phyloP scores from a whole-genome alignment of 2,888 invertebrate genomes.

The Hirtodrosophila trivittata region DNA sequence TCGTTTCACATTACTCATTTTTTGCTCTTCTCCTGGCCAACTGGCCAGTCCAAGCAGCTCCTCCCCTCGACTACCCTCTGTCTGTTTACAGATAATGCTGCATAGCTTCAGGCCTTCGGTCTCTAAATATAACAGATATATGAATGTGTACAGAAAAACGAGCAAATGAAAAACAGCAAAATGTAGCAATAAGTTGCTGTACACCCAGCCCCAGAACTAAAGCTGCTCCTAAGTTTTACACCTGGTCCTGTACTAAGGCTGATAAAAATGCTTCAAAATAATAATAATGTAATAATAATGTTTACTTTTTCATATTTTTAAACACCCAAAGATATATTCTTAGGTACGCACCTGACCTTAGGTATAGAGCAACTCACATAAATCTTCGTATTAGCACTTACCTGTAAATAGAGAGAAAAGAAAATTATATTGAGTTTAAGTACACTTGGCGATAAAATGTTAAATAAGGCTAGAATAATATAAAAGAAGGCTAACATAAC shows the following conservation, averaged over 20 bases:
- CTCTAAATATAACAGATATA: constrained; percentile 50
- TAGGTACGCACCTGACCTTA: constrained; percentile 24
- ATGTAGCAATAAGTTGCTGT: constrained; percentile 24
- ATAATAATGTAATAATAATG: no score
- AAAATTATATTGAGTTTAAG: not conserved
- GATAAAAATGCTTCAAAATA: no score
- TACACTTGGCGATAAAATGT: constrained; percentile 20
- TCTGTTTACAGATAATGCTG: constrained; percentile 62
- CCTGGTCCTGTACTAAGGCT: no score
- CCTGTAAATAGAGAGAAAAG: constrained; percentile 37
- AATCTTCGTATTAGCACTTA: constrained; percentile 25
- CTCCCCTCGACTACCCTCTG: constrained; percentile 31
- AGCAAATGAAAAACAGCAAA: constrained; percentile 18
- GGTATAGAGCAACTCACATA: not conserved
- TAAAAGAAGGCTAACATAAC: constrained; percentile 16
- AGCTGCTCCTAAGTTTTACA: no score
- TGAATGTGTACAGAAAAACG: constrained; percentile 1
- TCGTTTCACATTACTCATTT: constrained; percentile 1
- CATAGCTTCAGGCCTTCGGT: constrained; percentile 56
- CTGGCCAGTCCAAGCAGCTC: not conserved
- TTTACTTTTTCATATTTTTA: no score
- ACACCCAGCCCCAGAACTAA: constrained; percentile 7
- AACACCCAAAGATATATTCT: no score
- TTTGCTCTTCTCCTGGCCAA: not conserved
- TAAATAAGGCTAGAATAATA: constrained; percentile 16